These are phyloP conservation scores for Crossocerus cetratus DNA, from an alignment of 2,888 invertebrate species.

Conservation along the genomic window DNA sequence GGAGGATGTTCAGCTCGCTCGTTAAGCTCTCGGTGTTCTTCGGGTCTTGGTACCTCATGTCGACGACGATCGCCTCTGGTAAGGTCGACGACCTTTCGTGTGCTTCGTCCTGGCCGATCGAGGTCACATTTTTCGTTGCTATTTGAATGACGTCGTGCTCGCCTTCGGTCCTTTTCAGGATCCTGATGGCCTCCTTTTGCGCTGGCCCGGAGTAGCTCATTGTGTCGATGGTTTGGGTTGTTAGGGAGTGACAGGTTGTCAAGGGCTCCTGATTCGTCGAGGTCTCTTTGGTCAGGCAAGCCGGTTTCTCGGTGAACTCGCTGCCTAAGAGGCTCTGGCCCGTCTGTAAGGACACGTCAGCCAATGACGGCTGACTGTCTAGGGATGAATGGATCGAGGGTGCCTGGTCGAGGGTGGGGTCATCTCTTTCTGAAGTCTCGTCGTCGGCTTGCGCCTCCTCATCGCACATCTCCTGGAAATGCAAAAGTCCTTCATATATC, in stretches of 20 bases:
- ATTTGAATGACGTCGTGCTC: constrained; percentile 75
- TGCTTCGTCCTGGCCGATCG: constrained; percentile 40
- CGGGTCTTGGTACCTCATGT: constrained; percentile 84
- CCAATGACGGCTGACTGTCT: constrained; percentile 66
- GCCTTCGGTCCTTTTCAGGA: constrained; percentile 70
- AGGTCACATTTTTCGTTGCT: constrained; percentile 70
- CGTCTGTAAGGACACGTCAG: constrained; percentile 74
- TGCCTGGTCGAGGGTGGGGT: constrained; percentile 70
- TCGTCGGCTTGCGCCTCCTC: constrained; percentile 54
- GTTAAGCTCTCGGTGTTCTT: constrained; percentile 78
- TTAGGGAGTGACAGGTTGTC: constrained; percentile 61
- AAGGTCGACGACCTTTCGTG: constrained; percentile 40
- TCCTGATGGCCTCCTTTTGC: constrained; percentile 71
- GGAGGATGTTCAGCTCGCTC: constrained; percentile 85
- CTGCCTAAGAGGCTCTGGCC: constrained; percentile 69
- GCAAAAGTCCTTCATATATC: too few species aligned
- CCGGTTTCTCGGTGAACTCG: constrained; percentile 59
- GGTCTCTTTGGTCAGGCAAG: constrained; percentile 66
- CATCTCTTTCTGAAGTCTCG: constrained; percentile 62
- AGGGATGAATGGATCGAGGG: constrained; percentile 69
- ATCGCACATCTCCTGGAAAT: constrained; percentile 51
- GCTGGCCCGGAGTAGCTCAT: constrained; percentile 41
- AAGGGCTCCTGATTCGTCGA: constrained; percentile 65
- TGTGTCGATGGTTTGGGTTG: constrained; percentile 50
- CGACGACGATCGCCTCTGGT: constrained; percentile 82